Evolutionary conservation across 2,797 vertebrate genomes (phyloP).

Genomic region (Ctenosaura bakeri): DNA sequence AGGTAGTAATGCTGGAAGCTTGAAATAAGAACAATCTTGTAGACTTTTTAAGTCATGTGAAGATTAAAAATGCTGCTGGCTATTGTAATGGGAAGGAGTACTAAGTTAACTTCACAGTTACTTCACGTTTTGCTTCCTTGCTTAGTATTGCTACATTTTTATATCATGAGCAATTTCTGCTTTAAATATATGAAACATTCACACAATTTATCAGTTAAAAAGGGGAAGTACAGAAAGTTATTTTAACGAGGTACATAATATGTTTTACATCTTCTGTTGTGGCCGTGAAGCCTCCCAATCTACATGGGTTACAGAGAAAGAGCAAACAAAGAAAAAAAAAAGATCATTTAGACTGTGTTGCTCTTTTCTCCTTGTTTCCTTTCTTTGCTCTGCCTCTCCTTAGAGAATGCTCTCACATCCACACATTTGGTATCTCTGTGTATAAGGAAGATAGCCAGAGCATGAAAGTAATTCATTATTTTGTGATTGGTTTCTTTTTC

Average conservation of each 20-base stretch:
- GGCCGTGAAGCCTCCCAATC: neutral
- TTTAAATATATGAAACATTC: conserved; percentile 63
- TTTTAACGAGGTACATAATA: conserved; percentile 35
- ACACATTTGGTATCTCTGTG: too few relatives aligned
- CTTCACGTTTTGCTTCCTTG: conserved; percentile 38
- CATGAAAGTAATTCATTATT: neutral
- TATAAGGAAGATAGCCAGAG: neutral
- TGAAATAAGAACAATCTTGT: neutral
- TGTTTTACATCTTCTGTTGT: conserved; percentile 5
- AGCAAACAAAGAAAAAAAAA: neutral
- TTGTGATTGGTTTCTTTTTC: too few relatives aligned
- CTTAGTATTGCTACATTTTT: conserved; percentile 47
- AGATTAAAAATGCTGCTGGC: neutral
- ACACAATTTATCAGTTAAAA: conserved; percentile 63
- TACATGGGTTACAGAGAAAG: neutral
- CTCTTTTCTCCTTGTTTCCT: neutral
- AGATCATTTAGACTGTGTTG: neutral
- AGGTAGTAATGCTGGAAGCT: neutral
- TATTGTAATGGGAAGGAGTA: conserved; percentile 39
- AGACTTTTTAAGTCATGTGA: conserved; percentile 18
- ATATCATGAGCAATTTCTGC: conserved; percentile 57
- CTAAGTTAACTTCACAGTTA: conserved; percentile 33
- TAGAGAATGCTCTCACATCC: neutral
- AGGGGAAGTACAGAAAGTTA: conserved; percentile 7
- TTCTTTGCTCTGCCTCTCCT: neutral